Percentiles rank a stretch among this genome's conserved stretches.
phyloP scores from a whole-genome alignment of 1,140 invertebrate genomes.

The Habropoda laboriosa region DNA sequence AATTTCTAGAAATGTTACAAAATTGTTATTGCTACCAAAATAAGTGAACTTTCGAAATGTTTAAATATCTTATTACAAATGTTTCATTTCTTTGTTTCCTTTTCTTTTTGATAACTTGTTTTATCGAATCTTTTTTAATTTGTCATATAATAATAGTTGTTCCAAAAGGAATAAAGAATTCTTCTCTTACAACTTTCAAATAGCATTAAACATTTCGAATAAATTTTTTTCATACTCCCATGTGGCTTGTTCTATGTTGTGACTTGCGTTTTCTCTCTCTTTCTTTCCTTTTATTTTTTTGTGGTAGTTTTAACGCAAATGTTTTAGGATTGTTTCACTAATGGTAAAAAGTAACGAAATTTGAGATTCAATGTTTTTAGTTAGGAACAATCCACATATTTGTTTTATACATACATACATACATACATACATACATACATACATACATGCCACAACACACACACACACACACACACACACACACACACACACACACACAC shows the following conservation, averaged over 20 bases:
- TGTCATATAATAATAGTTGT: background rate
- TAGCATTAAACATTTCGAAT: conserved; percentile 69
- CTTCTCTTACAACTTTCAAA: background rate
- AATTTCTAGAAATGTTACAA: conserved; percentile 79
- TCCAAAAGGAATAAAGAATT: background rate
- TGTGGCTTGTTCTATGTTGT: conserved; percentile 76
- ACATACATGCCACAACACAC: conserved; percentile 77
- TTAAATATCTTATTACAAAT: conserved; percentile 52
- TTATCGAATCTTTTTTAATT: conserved; percentile 17
- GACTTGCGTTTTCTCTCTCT: conserved; percentile 53
- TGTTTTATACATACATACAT: conserved; percentile 71
- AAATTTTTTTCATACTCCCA: conserved; percentile 67
- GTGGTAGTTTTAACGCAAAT: conserved; percentile 43
- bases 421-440: too few species aligned
- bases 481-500: conserved; percentile 75
- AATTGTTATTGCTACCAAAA: conserved; percentile 81
- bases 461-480: too few species aligned
- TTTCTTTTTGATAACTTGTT: background rate
- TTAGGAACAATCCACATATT: conserved; percentile 76
- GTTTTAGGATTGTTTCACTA: conserved; percentile 52
- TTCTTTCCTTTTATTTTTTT: conserved; percentile 24
- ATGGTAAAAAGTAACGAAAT: conserved; percentile 44
- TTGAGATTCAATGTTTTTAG: conserved; percentile 36
- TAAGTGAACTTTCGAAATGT: conserved; percentile 73
- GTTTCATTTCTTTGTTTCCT: conserved; percentile 13